These are phyloP conservation scores for Eublepharis macularius DNA, from an alignment of 2,113 vertebrate species.

Conservation along the genomic window DNA sequence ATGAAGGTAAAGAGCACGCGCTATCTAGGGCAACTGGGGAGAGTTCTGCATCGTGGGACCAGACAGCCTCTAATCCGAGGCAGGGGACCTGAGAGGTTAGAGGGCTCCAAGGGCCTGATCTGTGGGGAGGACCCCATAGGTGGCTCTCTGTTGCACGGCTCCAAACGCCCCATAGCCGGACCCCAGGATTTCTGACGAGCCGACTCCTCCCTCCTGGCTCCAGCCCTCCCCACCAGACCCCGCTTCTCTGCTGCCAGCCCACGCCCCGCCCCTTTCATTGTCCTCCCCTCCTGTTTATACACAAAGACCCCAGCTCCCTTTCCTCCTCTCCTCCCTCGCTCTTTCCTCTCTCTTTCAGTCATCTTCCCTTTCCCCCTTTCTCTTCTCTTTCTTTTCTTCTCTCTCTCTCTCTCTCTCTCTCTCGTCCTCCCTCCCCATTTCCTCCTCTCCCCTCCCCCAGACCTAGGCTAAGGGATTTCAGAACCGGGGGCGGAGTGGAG, in stretches of 20 bases:
- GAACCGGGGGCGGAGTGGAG: constrained; percentile 12
- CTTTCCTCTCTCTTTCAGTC: constrained; percentile 27
- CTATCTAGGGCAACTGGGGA: too few relatives aligned
- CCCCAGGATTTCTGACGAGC: not conserved
- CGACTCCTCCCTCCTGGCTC: too few relatives aligned
- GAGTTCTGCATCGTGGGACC: too few relatives aligned
- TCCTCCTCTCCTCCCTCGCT: too few relatives aligned
- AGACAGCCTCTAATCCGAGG: too few relatives aligned
- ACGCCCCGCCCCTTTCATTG: constrained; percentile 22
- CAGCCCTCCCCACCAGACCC: not conserved
- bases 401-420: not conserved
- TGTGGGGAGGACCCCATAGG: not conserved
- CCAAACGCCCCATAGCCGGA: not conserved
- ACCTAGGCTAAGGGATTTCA: not conserved
- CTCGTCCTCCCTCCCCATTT: too few relatives aligned
- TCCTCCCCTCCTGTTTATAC: constrained; percentile 22
- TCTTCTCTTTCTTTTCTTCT: not conserved
- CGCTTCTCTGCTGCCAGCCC: not conserved
- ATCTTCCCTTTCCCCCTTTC: not conserved
- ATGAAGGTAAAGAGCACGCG: too few relatives aligned
- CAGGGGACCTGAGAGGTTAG: not conserved
- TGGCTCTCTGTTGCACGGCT: not conserved
- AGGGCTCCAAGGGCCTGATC: not conserved
- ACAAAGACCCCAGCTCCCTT: constrained; percentile 18
- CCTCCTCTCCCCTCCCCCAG: too few relatives aligned